These are phyloP conservation scores for Branchellion lobata DNA, from an alignment of 2,888 invertebrate genomes.

Conservation along the genomic window DNA sequence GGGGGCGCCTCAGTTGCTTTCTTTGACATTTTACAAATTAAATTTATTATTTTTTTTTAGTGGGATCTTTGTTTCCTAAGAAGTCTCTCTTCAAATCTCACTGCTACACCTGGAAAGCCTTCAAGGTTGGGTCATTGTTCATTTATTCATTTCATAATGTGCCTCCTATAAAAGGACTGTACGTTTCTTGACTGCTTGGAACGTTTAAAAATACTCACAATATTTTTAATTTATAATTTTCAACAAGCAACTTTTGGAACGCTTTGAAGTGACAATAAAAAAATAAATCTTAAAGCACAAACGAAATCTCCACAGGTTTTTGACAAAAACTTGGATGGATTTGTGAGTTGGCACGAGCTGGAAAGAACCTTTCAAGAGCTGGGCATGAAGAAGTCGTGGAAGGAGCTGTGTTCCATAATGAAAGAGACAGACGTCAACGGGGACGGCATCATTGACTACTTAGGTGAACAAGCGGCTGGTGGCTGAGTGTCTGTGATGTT, in stretches of 20 bases:
- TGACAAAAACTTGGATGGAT: constrained; percentile 32
- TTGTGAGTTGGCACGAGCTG: constrained; percentile 30
- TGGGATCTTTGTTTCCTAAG: constrained; percentile 31
- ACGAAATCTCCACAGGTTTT: constrained; percentile 29
- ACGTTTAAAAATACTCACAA: no score
- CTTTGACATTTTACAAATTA: no score
- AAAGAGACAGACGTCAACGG: constrained; percentile 24
- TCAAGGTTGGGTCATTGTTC: constrained; percentile 7
- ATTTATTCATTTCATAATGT: background rate
- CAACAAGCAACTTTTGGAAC: no score
- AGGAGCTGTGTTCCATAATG: constrained; percentile 33
- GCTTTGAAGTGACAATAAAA: no score
- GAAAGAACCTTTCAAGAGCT: constrained; percentile 31
- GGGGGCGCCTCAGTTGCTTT: no score
- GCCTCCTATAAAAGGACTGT: background rate
- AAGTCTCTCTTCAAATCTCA: background rate
- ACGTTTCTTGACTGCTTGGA: no score
- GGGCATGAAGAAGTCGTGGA: constrained; percentile 25
- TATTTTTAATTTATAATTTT: no score
- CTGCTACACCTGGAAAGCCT: constrained; percentile 31
- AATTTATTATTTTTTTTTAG: no score
- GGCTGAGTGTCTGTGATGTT: background rate
- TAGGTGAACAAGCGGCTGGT: background rate
- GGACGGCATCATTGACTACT: constrained; percentile 34
- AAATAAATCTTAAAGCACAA: no score